phyloP scores from a whole-genome alignment of 2,888 invertebrate genomes.

The Lasioglossum lativentre region DNA sequence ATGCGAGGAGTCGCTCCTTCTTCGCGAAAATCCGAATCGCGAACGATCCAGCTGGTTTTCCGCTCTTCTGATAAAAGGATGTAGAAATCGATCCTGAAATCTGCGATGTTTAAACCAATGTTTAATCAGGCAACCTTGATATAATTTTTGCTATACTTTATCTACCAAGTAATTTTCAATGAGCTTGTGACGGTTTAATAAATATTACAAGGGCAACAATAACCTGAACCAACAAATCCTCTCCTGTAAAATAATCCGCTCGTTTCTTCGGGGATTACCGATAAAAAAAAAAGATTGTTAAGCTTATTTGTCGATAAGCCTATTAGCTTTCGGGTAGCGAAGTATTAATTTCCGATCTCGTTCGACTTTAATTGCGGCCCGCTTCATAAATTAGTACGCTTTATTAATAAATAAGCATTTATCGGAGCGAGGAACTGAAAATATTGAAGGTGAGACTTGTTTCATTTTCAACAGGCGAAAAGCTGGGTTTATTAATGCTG shows the following conservation, averaged over 20 bases:
- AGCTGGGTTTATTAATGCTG: background rate
- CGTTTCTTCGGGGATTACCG: background rate
- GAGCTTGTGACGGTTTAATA: background rate
- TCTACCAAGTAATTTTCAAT: no score
- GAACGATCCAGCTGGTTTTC: slow-evolving; percentile 14
- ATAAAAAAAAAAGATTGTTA: background rate
- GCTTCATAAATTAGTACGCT: background rate
- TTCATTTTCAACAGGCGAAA: background rate
- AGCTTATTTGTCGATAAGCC: slow-evolving; percentile 8
- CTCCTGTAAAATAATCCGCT: background rate
- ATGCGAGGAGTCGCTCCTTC: slow-evolving; percentile 23
- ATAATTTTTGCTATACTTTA: background rate
- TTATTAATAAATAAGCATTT: background rate
- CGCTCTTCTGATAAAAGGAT: background rate
- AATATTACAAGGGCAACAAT: background rate
- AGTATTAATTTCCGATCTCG: background rate
- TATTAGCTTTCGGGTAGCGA: background rate
- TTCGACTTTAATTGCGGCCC: background rate
- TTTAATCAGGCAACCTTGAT: background rate
- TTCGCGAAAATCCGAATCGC: slow-evolving; percentile 4
- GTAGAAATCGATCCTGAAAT: background rate
- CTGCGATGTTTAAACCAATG: background rate
- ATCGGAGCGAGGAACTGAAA: background rate
- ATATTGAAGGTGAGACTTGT: background rate
- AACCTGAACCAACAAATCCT: background rate